These are phyloP conservation scores for Danio albolineatus DNA, from an alignment of 2,797 vertebrate species.

Conservation along the genomic window DNA sequence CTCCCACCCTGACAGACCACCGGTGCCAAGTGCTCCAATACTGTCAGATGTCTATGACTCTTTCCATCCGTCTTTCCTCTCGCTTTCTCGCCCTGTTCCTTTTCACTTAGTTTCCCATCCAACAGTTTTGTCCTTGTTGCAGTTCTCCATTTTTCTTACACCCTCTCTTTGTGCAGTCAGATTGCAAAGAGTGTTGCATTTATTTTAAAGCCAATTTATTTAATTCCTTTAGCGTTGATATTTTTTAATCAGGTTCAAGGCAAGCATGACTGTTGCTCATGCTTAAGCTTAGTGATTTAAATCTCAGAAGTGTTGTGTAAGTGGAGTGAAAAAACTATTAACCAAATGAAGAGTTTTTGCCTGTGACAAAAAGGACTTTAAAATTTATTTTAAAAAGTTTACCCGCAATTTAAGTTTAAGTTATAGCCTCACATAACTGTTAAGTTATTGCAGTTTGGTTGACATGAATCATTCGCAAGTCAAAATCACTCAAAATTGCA, in stretches of 20 bases:
- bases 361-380: no score
- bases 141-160: background rate
- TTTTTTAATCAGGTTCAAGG: constrained; percentile 13
- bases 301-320: no score
- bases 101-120: constrained; percentile 62
- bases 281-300: background rate
- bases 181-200: background rate
- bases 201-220: background rate
- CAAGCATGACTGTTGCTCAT: background rate
- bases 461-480: no score
- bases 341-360: no score
- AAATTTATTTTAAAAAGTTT: no score
- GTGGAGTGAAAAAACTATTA: no score
- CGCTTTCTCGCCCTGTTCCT: constrained; percentile 68
- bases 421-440: no score
- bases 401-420: no score
- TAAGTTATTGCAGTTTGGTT: no score
- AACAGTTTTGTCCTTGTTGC: constrained; percentile 61
- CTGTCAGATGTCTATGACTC: constrained; percentile 42
- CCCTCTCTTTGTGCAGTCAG: background rate
- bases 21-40: constrained; percentile 43
- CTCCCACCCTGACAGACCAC: constrained; percentile 38
- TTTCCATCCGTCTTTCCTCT: constrained; percentile 48
- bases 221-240: background rate
- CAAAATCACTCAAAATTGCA: no score